Conservation (phyloP, 1,140 invertebrate genomes). For the Cydia pomonella region DNA sequence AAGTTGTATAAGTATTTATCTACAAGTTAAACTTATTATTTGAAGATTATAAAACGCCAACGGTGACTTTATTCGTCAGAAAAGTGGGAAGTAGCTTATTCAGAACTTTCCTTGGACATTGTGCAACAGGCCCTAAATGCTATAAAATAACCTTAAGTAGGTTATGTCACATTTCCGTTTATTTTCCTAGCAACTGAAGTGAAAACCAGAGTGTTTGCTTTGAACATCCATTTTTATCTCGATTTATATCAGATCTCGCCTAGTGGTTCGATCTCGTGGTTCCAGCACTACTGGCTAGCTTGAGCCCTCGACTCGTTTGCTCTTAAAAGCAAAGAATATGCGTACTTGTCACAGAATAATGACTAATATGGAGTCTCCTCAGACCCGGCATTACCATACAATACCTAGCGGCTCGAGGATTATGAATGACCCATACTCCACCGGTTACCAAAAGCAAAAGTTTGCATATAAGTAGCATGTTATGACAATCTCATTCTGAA, state of each 20-base stretch:
- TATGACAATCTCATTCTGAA: neutral
- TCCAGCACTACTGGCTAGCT: neutral
- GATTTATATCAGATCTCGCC: neutral
- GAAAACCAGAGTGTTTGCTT: too few relatives aligned
- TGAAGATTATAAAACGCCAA: too few relatives aligned
- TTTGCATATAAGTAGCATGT: neutral
- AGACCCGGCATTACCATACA: slow-evolving; percentile 47
- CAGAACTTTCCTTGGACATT: too few relatives aligned
- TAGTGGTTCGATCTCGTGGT: neutral
- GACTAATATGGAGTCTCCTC: slow-evolving; percentile 32
- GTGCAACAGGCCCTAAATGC: too few relatives aligned
- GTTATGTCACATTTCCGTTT: too few relatives aligned
- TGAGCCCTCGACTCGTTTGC: neutral
- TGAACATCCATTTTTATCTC: too few relatives aligned
- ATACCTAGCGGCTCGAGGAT: slow-evolving; percentile 43
- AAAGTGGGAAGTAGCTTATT: too few relatives aligned
- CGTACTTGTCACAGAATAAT: slow-evolving; percentile 19
- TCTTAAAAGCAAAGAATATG: neutral
- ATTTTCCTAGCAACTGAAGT: too few relatives aligned
- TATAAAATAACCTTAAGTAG: too few relatives aligned
- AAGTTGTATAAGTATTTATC: too few relatives aligned
- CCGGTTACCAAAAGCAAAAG: slow-evolving; percentile 21
- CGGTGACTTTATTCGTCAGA: too few relatives aligned
- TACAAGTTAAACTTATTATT: too few relatives aligned
- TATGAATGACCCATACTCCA: slow-evolving; percentile 34